Evolutionary conservation across 2,888 invertebrate genomes (phyloP), one percentile per base, ranked within the genome.

Genomic region (Hedya salicella): DNA sequence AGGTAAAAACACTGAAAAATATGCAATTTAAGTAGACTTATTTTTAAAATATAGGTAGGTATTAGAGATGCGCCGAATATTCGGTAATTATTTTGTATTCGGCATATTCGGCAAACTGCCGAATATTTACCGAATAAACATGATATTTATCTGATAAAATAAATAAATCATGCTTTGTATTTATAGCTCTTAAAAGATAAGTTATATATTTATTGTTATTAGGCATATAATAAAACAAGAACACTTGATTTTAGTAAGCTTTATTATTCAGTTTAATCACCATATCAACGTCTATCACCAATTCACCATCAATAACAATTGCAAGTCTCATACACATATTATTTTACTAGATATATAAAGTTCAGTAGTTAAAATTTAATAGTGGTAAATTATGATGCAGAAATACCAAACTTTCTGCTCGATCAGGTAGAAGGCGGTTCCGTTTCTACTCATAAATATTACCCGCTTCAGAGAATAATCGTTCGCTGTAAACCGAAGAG

Each of bases 311-410:
- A 36, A 36, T 13, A 36, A 36, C 36, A 36, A 36, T 39, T 39
- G n/a, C n/a, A 39, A 39, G 4, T 39, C 13, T n/a, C n/a, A 13
- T 36, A 36, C 36, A 39, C 39, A 39, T n/a, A 39, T n/a, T 39
- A 39, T 39, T 39, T 13, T n/a, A 39, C 39, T n/a, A 39, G 39
- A 39, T n/a, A 39, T 39, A 39, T n/a, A 39, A 8, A 39, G 39
- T 39, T 39, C 39, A 39, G 4, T 39, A 39, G 39, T 39, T 39
- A 39, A 39, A 39, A 39, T 48, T 21, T 48, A 48, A 21, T 48
- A 48, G 21, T n/a, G 48, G 48, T 21, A 48, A 48, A 21, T 48
- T 48, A 48, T 48, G 48, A 48, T 48, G 48, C 21, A 48, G 48
- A 48, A 48, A 48, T 21, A 21, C 21, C n/a, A 48, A 48, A 48